These are phyloP conservation scores for Copidosoma aretas DNA, from an alignment of 2,888 invertebrate genomes.

Conservation along the genomic window DNA sequence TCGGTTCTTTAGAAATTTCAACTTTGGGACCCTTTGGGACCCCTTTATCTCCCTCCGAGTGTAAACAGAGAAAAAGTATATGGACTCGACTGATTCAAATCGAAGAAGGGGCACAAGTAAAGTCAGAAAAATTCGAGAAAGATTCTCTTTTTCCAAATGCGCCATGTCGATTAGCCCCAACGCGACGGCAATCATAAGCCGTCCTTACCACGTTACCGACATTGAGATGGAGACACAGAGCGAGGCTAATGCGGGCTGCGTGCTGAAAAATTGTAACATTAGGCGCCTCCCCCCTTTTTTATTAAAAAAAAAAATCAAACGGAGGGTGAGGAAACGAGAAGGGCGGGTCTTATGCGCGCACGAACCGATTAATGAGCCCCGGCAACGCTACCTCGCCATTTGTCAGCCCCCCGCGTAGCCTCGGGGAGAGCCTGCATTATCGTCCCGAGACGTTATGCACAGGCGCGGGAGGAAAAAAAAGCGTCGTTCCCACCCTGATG, in stretches of 20 bases:
- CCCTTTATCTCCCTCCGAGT: too few relatives aligned
- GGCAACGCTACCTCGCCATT: conserved; percentile 38
- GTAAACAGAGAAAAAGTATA: too few relatives aligned
- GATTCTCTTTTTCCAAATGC: conserved; percentile 16
- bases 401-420: conserved; percentile 10
- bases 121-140: background rate
- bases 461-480: conserved; percentile 7
- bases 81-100: too few relatives aligned
- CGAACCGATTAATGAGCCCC: conserved; percentile 32
- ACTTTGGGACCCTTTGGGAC: too few relatives aligned
- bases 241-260: too few relatives aligned
- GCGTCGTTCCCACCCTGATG: background rate
- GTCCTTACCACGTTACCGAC: background rate
- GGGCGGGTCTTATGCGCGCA: background rate
- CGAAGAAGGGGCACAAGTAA: too few relatives aligned
- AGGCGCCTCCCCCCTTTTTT: conserved; percentile 8
- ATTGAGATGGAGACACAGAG: conserved; percentile 33
- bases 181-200: conserved; percentile 28
- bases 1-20: too few relatives aligned
- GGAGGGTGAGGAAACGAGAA: background rate
- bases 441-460: background rate
- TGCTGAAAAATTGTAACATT: conserved; percentile 38
- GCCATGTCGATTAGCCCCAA: conserved; percentile 33
- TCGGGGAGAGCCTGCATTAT: background rate
- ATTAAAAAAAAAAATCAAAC: conserved; percentile 14